Evolutionary conservation across 2,113 vertebrate species (phyloP), one percentile per base, ranked within the genome.

Genomic region (Chloropsis cyanopogon): DNA sequence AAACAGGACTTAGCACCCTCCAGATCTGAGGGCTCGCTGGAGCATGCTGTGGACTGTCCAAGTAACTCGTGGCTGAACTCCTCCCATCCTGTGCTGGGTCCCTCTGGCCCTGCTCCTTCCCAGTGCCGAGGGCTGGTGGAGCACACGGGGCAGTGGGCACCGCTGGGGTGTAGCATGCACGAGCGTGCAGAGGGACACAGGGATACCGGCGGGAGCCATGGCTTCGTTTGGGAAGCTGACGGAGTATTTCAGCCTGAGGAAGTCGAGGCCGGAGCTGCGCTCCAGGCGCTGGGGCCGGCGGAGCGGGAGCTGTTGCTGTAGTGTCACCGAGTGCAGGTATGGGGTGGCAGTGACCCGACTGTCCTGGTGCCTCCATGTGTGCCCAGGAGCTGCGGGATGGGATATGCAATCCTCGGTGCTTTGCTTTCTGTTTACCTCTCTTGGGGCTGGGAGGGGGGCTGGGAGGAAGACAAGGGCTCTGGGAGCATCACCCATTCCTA

Each of bases 151-250:
- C 46, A 3, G 44, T 5, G 29, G 53, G 75, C 17, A 3, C 42
- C 3, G 46, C 29, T 1, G 14, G 61, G 59, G 4, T 53, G 33
- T 92, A 91, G 92, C 73, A 94, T 94, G 91, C 78, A 1, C 9
- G 16, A 66, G 79, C 0, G 46, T 11, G 78, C 5, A 5, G 49
- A 12, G 52, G 91, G 70, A 71, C 47, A 24, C 83, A 2, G 83
- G 63, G 63, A 72, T 91, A 5, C 64, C 68, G 54, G 75, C 2
- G 7, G 68, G 71, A 86, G 82, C 91, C 94, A 99, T 99, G 99
- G 98, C 99, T 91, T 98, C 98, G 44, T 99, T 99, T 23, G 98
- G 99, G 89, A 99, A 99, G 98, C 98, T 99, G 95, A 99, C 98
- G 24, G 98, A 99, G 89, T 99, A 99, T 98, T 99, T 99, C 97